Percentiles rank a stretch among this genome's conserved stretches.
phyloP scores from a whole-genome alignment of 2,797 vertebrate species.

The Bryconaethiops microstoma region DNA sequence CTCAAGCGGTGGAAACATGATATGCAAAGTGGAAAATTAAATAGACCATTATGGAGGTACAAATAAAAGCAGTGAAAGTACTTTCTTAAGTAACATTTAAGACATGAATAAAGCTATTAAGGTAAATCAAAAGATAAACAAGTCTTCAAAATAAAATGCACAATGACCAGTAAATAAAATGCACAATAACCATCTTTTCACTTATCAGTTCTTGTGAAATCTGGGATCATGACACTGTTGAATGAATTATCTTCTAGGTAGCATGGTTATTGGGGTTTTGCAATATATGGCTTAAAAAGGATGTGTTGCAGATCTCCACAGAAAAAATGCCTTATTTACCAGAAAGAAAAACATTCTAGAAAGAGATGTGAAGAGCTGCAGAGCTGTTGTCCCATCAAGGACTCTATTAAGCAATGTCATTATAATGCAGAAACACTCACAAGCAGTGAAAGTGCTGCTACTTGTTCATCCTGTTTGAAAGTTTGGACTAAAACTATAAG shows the following conservation, averaged over 20 bases:
- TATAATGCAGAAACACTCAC: neutral
- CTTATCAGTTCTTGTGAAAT: neutral
- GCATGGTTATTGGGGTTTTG: too few relatives aligned
- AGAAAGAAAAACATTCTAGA: too few relatives aligned
- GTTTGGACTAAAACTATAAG: neutral
- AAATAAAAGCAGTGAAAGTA: constrained; percentile 17
- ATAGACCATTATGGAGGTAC: constrained; percentile 20
- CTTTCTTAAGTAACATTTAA: constrained; percentile 4
- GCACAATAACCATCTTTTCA: neutral
- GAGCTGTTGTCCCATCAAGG: neutral
- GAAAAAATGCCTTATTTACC: too few relatives aligned
- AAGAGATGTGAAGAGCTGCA: neutral
- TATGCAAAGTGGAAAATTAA: constrained; percentile 37
- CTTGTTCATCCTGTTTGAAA: too few relatives aligned
- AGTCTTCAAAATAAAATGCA: neutral
- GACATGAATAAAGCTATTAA: constrained; percentile 1
- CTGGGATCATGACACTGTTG: neutral
- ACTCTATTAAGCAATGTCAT: neutral
- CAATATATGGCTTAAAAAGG: neutral
- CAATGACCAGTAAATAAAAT: neutral
- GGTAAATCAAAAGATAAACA: neutral
- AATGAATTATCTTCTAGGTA: too few relatives aligned
- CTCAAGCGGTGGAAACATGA: constrained; percentile 35
- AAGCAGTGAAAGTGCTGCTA: too few relatives aligned
- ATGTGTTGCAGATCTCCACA: too few relatives aligned